phyloP scores from a whole-genome alignment of 2,113 vertebrate species.

The Lycocorax pyrrhopterus region DNA sequence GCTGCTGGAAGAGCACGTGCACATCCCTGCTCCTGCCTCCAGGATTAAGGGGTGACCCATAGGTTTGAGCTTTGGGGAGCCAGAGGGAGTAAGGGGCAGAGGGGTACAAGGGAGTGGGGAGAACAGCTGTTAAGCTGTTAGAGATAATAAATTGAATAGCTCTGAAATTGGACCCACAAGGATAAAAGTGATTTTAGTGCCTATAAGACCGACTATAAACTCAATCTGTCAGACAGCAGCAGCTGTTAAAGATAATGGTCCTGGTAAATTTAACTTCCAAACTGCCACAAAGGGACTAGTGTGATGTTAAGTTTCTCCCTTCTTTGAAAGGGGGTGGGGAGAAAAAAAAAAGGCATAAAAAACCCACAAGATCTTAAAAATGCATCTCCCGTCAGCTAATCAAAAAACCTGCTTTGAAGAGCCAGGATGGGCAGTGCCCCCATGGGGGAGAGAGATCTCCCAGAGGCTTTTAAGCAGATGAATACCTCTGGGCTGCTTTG shows the following conservation, averaged over 20 bases:
- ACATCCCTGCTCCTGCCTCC: not conserved
- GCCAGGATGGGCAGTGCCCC: not conserved
- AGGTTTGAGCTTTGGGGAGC: constrained; percentile 22
- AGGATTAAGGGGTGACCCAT: constrained; percentile 27
- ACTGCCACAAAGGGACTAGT: constrained; percentile 58
- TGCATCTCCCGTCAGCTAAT: constrained; percentile 16
- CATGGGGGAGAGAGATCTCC: not conserved
- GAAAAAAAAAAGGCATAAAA: not conserved
- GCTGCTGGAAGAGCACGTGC: not conserved
- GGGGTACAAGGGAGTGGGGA: not conserved
- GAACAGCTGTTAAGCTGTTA: constrained; percentile 56
- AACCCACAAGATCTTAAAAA: constrained; percentile 6
- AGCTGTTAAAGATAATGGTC: constrained; percentile 68
- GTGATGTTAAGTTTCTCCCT: constrained; percentile 44
- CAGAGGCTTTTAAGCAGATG: not conserved
- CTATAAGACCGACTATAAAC: constrained; percentile 65
- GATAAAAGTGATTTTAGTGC: constrained; percentile 68
- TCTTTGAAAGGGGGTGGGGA: not conserved
- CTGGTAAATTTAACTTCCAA: constrained; percentile 65
- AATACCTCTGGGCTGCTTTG: constrained; percentile 42
- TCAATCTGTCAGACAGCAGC: constrained; percentile 67
- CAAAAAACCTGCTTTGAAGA: constrained; percentile 50
- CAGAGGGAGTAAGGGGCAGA: constrained; percentile 10
- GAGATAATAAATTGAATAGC: constrained; percentile 70
- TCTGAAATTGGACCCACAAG: constrained; percentile 70